Base-by-base conservation (phyloP, 1,140 invertebrate genomes). In the Lordiphosa collinella region DNA sequence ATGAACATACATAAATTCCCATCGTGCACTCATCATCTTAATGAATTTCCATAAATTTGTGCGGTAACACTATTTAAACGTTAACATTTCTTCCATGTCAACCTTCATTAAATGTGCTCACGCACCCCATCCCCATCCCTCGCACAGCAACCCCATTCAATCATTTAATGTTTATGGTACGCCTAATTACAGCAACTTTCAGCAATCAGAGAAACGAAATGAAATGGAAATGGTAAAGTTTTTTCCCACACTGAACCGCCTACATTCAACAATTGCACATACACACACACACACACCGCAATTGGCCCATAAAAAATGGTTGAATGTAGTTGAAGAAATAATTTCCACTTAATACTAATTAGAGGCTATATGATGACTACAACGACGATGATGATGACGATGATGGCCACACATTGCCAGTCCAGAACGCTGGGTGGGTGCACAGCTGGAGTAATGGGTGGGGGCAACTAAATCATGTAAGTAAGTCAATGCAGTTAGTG, bases 281-380 rank as follows among this genome's bases (percentile, higher is more conserved):
- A 56, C 34, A 36, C 37, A 38, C 51, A 55, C 38, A 12, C 49
- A 62, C 44, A 36, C 55, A 64, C 63, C 55, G 54, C 65, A 64
- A 58, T 52, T 49, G 44, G 66, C 49, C 61, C 51, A 69, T 59
- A 64, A 65, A 70, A 56, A 70, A 70, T 44, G 22, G 18, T 52
- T 66, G 55, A 72, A 61, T 65, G 69, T 64, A 69, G 41, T 76
- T 58, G 67, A 80, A 67, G 65, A 82, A 80, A 80, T 80, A 82
- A 76, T 80, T 80, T 80, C 71, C 76, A 80, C 76, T 80, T 80
- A 82, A 82, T 82, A 76, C 76, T 80, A 80, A 80, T 80, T 80
- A 80, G 76, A 63, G 71, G 38, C 51, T 50, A n/a, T 48, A 29
- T 31, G 25, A 11, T 31, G 25, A 11, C 46, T 37, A 14, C 9